phyloP scores from a whole-genome alignment of 2,113 vertebrate genomes.

The Mandrillus leucophaeus region DNA sequence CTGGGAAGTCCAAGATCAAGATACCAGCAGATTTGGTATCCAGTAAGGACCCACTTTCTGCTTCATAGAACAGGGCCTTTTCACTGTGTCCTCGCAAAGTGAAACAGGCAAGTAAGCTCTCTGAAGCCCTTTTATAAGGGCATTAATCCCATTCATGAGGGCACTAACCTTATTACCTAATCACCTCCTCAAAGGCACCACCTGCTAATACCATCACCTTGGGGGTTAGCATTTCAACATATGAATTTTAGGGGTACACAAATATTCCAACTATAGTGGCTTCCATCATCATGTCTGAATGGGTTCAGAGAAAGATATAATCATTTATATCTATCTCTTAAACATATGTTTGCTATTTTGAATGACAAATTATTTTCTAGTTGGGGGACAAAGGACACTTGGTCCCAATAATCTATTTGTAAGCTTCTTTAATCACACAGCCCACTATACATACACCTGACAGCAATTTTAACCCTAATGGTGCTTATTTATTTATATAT shows the following conservation, averaged over 20 bases:
- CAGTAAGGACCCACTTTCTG: neutral
- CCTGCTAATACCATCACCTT: neutral
- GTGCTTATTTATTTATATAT: neutral
- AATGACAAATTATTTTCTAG: neutral
- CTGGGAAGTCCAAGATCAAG: neutral
- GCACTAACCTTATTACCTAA: neutral
- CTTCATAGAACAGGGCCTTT: neutral
- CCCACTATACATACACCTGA: neutral
- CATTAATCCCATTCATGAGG: neutral
- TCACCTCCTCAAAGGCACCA: neutral
- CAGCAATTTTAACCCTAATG: neutral
- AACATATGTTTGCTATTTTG: neutral
- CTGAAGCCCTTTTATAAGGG: neutral
- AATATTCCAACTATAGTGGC: neutral
- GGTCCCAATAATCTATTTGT: neutral
- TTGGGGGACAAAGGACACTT: neutral
- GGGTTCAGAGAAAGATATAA: neutral
- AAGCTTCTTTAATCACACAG: neutral
- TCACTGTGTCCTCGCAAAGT: neutral
- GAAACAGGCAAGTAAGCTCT: neutral
- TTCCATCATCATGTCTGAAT: slow-evolving; percentile 25
- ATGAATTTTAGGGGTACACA: neutral
- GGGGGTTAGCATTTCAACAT: neutral
- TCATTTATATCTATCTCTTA: neutral
- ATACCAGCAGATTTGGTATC: neutral